Evolutionary conservation across 2,797 vertebrate species (phyloP), one percentile per base, ranked within the genome.

Genomic region (Sciurus vulgaris): DNA sequence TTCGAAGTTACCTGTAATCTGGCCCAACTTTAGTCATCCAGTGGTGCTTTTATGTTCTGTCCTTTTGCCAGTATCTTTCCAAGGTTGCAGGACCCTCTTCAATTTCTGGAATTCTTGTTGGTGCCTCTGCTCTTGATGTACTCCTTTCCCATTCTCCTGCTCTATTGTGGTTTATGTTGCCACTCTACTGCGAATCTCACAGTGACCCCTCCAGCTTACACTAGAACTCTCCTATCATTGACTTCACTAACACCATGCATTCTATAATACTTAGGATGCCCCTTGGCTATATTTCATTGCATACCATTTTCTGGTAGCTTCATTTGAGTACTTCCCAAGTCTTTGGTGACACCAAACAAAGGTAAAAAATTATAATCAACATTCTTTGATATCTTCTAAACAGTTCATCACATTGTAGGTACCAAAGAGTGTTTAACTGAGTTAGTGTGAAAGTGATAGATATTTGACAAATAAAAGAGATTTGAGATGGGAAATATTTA

Each of bases 381-480:
- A 5, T 81, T 70, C 9, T 96, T 59, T 49, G 49, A 7, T 78
- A 72, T 13, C n/a, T 8, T 94, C 33, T 51, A n/a, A 74, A 76
- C 83, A 84, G 7, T 51, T 2, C 1, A 77, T 30, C 47, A 90
- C 22, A 44, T 72, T 89, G 59, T 84, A 65, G 18, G 41, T 28
- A 83, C 2, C 7, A 81, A 72, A 76, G 15, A 33, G 9, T 41
- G 8, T 87, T 93, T n/a, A 15, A 91, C 28, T 77, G 72, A 94
- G 9, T 78, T 69, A 76, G 38, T 79, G 13, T 83, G 15, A 77
- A 82, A 92, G 18, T 30, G 63, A 35, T 61, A 61, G 28, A n/a
- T 70, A 35, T 69, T 92, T 69, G 8, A 54, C 47, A 94, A 91
- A 74, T 85, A 86, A 82, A 86, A 92, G 22, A 70, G 30, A 95